A percentile compares a stretch with the other conserved stretches of the same genome.
Conservation (phyloP, 2,797 vertebrate genomes). For the Leucoraja ocellata region DNA sequence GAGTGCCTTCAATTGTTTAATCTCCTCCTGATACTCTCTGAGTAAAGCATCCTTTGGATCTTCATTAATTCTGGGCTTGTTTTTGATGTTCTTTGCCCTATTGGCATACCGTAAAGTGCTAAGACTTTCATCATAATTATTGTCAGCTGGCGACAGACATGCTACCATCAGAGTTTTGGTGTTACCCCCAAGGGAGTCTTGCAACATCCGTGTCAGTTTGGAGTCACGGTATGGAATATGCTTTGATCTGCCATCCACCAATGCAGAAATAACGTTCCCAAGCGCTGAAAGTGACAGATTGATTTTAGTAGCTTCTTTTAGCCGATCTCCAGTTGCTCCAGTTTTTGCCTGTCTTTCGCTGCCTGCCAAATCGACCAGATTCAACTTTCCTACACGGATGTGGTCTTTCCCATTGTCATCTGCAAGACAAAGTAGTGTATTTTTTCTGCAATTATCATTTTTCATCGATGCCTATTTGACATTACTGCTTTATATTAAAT, state of each 20-base stretch:
- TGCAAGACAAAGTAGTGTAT: constrained; percentile 42
- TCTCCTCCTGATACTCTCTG: constrained; percentile 83
- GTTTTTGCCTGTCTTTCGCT: constrained; percentile 89
- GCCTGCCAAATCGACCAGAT: constrained; percentile 81
- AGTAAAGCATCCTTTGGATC: constrained; percentile 86
- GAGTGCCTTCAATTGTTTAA: constrained; percentile 68
- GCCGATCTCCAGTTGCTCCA: constrained; percentile 70
- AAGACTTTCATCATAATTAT: constrained; percentile 79
- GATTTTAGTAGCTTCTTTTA: constrained; percentile 85
- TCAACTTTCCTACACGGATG: constrained; percentile 77
- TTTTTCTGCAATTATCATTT: not conserved
- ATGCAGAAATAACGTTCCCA: constrained; percentile 79
- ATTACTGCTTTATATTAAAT: not conserved
- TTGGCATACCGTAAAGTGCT: constrained; percentile 76
- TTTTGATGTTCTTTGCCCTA: constrained; percentile 79
- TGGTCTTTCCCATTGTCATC: constrained; percentile 65
- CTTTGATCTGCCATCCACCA: constrained; percentile 72
- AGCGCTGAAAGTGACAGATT: constrained; percentile 81
- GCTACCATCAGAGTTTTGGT: constrained; percentile 82
- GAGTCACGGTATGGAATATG: constrained; percentile 82
- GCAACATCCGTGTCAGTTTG: constrained; percentile 80
- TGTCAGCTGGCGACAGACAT: constrained; percentile 76
- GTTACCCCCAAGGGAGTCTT: constrained; percentile 83
- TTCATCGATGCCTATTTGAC: not conserved
- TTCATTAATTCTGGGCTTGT: constrained; percentile 76